Conservation (phyloP, 1,140 invertebrate species). For the Aradophagus sp. region DNA sequence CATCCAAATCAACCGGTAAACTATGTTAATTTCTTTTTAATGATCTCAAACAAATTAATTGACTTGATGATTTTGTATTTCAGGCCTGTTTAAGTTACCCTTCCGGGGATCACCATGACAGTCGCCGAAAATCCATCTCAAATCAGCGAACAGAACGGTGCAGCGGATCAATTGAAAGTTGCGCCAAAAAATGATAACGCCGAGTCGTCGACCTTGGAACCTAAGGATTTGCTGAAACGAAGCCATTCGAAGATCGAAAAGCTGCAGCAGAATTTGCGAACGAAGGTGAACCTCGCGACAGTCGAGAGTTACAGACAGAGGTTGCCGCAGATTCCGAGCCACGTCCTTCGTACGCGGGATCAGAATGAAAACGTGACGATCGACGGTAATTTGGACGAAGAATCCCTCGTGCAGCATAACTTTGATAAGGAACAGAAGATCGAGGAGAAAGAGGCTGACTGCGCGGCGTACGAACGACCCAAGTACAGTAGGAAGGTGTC, state of each 20-base stretch:
- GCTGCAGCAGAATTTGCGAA: slow-evolving; percentile 63
- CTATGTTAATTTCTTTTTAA: no score
- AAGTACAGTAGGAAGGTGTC: slow-evolving; percentile 65
- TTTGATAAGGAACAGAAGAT: slow-evolving; percentile 61
- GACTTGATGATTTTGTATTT: slow-evolving; percentile 4
- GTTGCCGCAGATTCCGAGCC: slow-evolving; percentile 41
- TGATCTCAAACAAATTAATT: background rate
- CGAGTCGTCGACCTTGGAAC: slow-evolving; percentile 20
- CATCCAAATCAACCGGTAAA: no score
- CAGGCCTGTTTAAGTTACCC: slow-evolving; percentile 35
- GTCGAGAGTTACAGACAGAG: slow-evolving; percentile 63
- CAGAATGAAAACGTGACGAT: slow-evolving; percentile 56
- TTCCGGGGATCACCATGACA: slow-evolving; percentile 34
- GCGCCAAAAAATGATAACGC: slow-evolving; percentile 8
- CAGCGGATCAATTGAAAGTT: slow-evolving; percentile 1
- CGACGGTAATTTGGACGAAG: slow-evolving; percentile 57
- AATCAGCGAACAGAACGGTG: background rate
- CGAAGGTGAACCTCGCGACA: slow-evolving; percentile 63
- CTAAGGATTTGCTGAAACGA: slow-evolving; percentile 52
- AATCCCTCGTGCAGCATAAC: slow-evolving; percentile 62
- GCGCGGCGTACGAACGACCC: slow-evolving; percentile 44
- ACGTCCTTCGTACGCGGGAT: slow-evolving; percentile 43
- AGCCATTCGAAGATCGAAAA: slow-evolving; percentile 63
- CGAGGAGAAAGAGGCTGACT: slow-evolving; percentile 60
- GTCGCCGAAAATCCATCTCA: slow-evolving; percentile 1